Base-by-base conservation (phyloP, 2,797 vertebrate genomes). In the Lates japonicus region DNA sequence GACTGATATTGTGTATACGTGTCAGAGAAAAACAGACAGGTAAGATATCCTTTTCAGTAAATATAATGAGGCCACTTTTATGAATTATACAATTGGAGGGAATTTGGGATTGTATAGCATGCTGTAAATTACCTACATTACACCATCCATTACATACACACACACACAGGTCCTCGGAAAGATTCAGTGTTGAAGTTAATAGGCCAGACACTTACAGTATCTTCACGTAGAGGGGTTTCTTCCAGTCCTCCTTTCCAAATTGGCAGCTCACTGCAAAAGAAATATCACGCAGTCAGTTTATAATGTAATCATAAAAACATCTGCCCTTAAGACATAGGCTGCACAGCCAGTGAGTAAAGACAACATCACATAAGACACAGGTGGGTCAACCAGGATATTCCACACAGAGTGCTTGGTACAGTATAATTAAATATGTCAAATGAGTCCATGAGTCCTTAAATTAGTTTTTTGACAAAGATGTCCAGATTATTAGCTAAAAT, bases 1-100 rank as follows among this genome's bases (percentile, higher is more conserved):
- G 87, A 93, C 87, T 92, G 91, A 91, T 92, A 89, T 4, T 77
- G 71, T 81, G 84, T 65, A 60, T 29, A 60, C 63, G 76, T 33
- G 14, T 83, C 78, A 72, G 76, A 63, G 55, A 49, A 33, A 49
- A 84, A 84, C 83, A 80, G 55, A 29, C 67, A 66, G 62, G 20
- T 63, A 62, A 72, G 69, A 83, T 65, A 80, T 78, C 46, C 62
- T 61, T 76, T 87, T 82, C 46, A 12, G 63, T 70, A 85, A 88
- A 90, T 74, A 78, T 74, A 74, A 87, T 90, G 81, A 83, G 37
- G 37, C 67, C 48, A 52, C 59, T 81, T 79, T 76, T 74, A 66
- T 12, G 70, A 80, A 81, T 70, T 29, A 60, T 66, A 83, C 55
- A 85, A 80, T 51, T 75, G 67, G 46, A 48, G 39, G 20, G 20